Evolutionary conservation across 1,140 invertebrate genomes (phyloP).

Genomic region (Vanessa tameamea): DNA sequence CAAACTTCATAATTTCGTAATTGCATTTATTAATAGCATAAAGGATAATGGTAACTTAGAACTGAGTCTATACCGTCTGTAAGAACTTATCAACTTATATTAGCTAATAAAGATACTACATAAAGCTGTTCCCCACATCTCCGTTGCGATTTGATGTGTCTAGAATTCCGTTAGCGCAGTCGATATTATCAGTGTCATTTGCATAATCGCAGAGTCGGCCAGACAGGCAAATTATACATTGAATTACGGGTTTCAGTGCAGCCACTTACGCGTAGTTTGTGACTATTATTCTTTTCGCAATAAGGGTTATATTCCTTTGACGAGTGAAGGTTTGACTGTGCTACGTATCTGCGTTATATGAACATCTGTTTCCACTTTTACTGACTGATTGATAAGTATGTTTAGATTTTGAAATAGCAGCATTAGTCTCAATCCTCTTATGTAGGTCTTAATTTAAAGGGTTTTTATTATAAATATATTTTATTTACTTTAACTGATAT

Average conservation of each 20-base stretch:
- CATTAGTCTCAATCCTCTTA: constrained; percentile 10
- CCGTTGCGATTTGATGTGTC: constrained; percentile 22
- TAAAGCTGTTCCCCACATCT: constrained; percentile 17
- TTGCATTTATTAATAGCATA: too few species aligned
- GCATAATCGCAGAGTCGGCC: constrained; percentile 21
- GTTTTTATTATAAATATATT: neutral
- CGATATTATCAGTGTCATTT: constrained; percentile 34
- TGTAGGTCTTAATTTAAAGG: constrained; percentile 7
- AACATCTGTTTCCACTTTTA: constrained; percentile 32
- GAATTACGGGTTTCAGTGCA: constrained; percentile 31
- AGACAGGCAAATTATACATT: constrained; percentile 33
- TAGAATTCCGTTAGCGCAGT: constrained; percentile 31
- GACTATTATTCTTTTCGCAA: constrained; percentile 2
- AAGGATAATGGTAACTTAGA: neutral
- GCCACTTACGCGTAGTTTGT: neutral
- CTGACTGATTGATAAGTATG: constrained; percentile 26
- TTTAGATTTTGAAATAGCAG: constrained; percentile 20
- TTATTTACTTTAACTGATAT: too few species aligned
- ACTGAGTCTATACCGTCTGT: neutral
- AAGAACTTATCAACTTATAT: neutral
- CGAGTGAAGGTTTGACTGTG: neutral
- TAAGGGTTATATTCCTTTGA: constrained; percentile 12
- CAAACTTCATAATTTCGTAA: too few species aligned
- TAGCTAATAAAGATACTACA: constrained; percentile 23
- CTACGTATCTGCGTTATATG: constrained; percentile 5